Evolutionary conservation across 1,140 invertebrate species (phyloP), one percentile per base, ranked within the genome.

Genomic region (Halotydeus destructor): DNA sequence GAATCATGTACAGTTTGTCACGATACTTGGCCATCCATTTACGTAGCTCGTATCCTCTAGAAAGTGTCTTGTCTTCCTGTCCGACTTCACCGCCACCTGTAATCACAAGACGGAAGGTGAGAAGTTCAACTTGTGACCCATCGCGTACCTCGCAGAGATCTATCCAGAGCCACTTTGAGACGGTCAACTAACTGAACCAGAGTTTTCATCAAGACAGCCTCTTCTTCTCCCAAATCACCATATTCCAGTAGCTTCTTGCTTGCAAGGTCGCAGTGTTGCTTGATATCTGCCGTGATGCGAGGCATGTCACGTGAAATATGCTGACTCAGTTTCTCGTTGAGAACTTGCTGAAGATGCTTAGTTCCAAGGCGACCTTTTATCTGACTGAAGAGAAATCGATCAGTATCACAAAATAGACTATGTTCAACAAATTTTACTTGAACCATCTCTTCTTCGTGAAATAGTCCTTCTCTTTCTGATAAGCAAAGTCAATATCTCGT

Each of bases 281-380:
- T 19, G 22, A 34, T 16, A 9, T 6, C 5, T 6, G 14, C 14
- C 5, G 5, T 5, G 5, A 34, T 14, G 5, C 14, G n/a, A 9
- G 33, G 33, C n/a, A 34, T 9, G 8, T 6, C 8, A 16, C n/a
- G 5, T 14, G 6, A 55, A 59, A 38, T 19, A 38, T 24, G 37
- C 6, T 38, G n/a, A 6, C n/a, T 9, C 23, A 19, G 23, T 19
- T 24, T 24, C 26, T 38, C n/a, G 9, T 98, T 99, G 9, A 99
- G 67, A 31, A 93, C 77, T 51, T 88, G 72, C 63, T 99, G 89
- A 43, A 99, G 69, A 64, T 89, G 93, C 1, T 88, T 84, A 12
- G 93, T 97, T 38, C 94, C 94, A 56, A 96, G 71, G 45, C 84
- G 75, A 55, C 98, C 93, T 35, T 91, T 89, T 65, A 98, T 68